Base-by-base conservation (phyloP, 2,797 vertebrate species). In the Botia kubotai region DNA sequence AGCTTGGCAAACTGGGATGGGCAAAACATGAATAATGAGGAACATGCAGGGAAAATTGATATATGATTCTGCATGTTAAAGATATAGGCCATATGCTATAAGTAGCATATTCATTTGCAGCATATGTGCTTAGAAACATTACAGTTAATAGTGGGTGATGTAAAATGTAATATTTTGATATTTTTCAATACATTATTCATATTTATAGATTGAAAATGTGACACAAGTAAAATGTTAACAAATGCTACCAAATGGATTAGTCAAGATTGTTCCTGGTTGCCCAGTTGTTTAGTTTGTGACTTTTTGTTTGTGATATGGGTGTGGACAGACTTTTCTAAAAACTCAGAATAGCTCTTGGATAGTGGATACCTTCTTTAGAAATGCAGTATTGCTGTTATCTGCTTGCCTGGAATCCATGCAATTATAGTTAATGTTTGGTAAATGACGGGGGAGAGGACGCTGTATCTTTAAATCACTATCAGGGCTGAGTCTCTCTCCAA, bases 361-460 rank as follows among this genome's bases (percentile, higher is more conserved):
- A 52, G 73, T 1, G 12, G 26, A 10, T 71, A 4, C 67, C 23
- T 52, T 60, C 13, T 78, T 71, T 62, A 70, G 23, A 78, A 72
- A 72, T 29, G 29, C 29, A 29, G 29, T 29, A 29, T 66, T 66
- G 60, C 77, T 66, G 16, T 66, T 66, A 80, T 80, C 77, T 73
- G 69, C 58, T 65, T 66, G 29, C 58, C 21, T 80, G 36, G 70
- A 26, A 46, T 79, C 69, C 19, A 80, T 80, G 78, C 78, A 80
- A 73, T 80, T 73, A 80, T 66, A 80, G 70, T 72, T 67, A 29
- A 80, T 80, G 50, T 80, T 73, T 73, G 60, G 62, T 80, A 63
- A 43, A 79, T 39, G 46, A 14, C 53, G 55, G 46, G 16, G 43
- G 55, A 48, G 33, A 53, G 58, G 33, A 57, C 0, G 12, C 60